Evolutionary conservation across 2,113 vertebrate species (phyloP).

Genomic region (Ceyx cyanopectus): DNA sequence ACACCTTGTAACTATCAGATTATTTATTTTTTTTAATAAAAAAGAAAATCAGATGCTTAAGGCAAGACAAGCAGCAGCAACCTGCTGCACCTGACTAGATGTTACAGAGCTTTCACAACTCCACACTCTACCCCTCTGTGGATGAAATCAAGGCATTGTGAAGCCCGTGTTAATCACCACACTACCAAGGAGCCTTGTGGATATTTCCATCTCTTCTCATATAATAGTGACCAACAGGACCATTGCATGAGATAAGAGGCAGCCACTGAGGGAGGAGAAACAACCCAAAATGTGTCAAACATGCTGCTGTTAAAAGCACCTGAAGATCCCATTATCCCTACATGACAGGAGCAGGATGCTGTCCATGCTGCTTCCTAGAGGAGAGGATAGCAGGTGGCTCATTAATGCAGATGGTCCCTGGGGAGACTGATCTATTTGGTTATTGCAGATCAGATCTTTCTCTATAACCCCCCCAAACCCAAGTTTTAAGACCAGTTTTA

Average conservation of each 20-base stretch:
- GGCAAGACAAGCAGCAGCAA: not conserved
- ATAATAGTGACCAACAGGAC: not conserved
- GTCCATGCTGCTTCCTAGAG: not conserved
- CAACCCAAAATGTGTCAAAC: not conserved
- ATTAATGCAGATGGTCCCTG: not conserved
- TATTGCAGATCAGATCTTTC: not conserved
- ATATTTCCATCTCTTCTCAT: not conserved
- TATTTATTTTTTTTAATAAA: not conserved
- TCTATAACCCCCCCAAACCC: not conserved
- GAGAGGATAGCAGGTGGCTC: not conserved
- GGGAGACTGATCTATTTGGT: not conserved
- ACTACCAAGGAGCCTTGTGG: not conserved
- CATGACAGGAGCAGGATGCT: not conserved
- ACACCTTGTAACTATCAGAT: not conserved
- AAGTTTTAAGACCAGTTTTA: not conserved
- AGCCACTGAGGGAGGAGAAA: not conserved
- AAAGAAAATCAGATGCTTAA: not conserved
- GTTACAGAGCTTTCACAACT: not conserved
- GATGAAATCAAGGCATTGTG: not conserved
- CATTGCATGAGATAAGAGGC: not conserved
- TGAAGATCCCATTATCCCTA: not conserved
- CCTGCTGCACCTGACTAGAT: fast-evolving
- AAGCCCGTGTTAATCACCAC: not conserved
- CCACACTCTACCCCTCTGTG: not conserved
- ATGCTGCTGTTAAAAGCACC: not conserved